phyloP scores from a whole-genome alignment of 64 coral and sea anemone species.

The Stichodactyla mertensii region DNA sequence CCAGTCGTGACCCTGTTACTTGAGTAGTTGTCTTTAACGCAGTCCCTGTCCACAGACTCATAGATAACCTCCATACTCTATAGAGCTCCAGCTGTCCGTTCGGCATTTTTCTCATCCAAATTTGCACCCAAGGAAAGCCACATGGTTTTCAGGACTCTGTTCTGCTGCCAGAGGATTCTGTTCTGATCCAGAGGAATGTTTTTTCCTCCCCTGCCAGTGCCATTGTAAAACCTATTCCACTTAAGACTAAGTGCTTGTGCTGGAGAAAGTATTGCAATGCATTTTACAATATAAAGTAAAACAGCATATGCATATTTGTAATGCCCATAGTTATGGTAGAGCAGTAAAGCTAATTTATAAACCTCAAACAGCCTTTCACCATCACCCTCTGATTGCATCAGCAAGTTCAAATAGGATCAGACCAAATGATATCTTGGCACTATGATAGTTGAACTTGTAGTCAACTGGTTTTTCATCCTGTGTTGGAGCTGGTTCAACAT shows the following conservation, averaged over 20 bases:
- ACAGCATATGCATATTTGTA: conserved; percentile 52
- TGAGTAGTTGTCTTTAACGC: background rate
- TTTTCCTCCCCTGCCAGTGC: background rate
- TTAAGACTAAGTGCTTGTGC: conserved; percentile 30
- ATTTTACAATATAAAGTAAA: conserved; percentile 37
- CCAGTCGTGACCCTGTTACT: background rate
- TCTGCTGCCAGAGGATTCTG: too few species aligned
- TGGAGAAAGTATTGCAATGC: conserved; percentile 33
- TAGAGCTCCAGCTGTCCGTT: conserved; percentile 55
- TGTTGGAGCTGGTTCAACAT: background rate
- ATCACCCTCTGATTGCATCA: conserved; percentile 45
- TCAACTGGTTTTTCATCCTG: background rate
- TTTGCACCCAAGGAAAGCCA: conserved; percentile 53
- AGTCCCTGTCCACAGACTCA: conserved; percentile 45
- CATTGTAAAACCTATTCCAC: conserved; percentile 44
- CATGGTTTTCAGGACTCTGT: conserved; percentile 32
- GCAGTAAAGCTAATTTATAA: conserved; percentile 26
- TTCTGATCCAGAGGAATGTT: conserved; percentile 46
- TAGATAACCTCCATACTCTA: conserved; percentile 42
- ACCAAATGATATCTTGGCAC: conserved; percentile 33
- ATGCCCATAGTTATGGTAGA: conserved; percentile 35
- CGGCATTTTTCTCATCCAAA: conserved; percentile 54
- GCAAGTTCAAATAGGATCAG: conserved; percentile 24
- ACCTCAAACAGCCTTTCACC: conserved; percentile 33
- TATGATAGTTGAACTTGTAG: conserved; percentile 24